Evolutionary conservation across 2,113 vertebrate genomes (phyloP).

Genomic region (Nothobranchius furzeri): DNA sequence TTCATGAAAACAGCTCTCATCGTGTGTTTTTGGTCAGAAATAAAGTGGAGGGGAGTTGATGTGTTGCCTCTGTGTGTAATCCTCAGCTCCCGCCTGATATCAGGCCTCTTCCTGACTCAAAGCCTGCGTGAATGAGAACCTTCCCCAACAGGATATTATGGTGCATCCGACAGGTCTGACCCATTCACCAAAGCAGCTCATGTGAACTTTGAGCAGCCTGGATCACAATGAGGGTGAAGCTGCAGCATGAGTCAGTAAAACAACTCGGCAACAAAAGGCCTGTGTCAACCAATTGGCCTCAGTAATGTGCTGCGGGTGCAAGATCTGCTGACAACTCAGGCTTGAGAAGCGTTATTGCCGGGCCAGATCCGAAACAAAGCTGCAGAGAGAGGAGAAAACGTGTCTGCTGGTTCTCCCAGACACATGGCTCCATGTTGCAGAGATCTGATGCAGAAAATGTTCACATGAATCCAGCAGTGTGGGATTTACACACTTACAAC

Average conservation of each 20-base stretch:
- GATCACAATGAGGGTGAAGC: slow-evolving; percentile 61
- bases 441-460: slow-evolving; percentile 36
- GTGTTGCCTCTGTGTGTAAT: slow-evolving; percentile 26
- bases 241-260: slow-evolving; percentile 64
- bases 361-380: slow-evolving; percentile 43
- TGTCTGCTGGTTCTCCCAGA: slow-evolving; percentile 26
- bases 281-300: slow-evolving; percentile 65
- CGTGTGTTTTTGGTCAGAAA: too few species aligned
- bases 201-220: slow-evolving; percentile 60
- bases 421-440: slow-evolving; percentile 35
- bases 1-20: too few species aligned
- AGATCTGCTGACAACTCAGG: slow-evolving; percentile 72
- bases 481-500: slow-evolving; percentile 70
- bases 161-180: slow-evolving; percentile 47
- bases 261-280: slow-evolving; percentile 71
- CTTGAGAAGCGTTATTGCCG: slow-evolving; percentile 26
- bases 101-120: slow-evolving; percentile 63
- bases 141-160: slow-evolving; percentile 68
- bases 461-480: slow-evolving; percentile 56
- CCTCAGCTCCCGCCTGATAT: slow-evolving; percentile 61
- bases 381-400: slow-evolving; percentile 19
- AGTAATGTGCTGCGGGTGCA: slow-evolving; percentile 72
- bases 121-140: slow-evolving; percentile 40
- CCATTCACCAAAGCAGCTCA: slow-evolving; percentile 69
- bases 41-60: too few species aligned